phyloP scores from a whole-genome alignment of 2,797 vertebrate species.

The Falco cherrug region DNA sequence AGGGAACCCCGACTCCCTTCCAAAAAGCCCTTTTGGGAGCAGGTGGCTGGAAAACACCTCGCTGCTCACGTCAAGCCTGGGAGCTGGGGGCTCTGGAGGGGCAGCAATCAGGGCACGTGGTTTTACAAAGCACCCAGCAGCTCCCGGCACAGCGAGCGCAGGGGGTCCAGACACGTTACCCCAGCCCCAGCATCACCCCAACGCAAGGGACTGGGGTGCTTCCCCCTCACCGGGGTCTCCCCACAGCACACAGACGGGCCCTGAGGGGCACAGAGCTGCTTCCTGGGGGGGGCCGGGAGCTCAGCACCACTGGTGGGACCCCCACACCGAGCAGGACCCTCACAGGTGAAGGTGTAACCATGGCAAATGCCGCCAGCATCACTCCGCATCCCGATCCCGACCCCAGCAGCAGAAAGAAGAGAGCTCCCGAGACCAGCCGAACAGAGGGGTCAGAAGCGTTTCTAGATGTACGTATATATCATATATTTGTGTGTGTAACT shows the following conservation, averaged over 20 bases:
- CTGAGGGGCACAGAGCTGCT: neutral
- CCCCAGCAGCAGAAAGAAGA: neutral
- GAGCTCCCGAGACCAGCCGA: neutral
- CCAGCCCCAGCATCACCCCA: neutral
- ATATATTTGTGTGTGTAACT: slow-evolving; percentile 73
- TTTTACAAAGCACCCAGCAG: no score
- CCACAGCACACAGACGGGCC: rapidly evolving
- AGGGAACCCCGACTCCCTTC: rapidly evolving
- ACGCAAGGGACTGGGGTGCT: no score
- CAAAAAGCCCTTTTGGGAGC: neutral
- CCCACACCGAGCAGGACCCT: neutral
- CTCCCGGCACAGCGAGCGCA: no score
- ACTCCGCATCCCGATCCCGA: neutral
- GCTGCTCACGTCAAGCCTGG: neutral
- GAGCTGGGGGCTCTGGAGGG: no score
- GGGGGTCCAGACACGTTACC: neutral
- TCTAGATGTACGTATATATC: slow-evolving; percentile 43
- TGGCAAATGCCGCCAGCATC: rapidly evolving
- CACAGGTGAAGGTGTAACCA: rapidly evolving
- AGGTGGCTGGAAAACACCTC: neutral
- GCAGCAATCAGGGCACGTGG: no score
- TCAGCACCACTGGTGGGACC: rapidly evolving
- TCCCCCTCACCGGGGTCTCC: rapidly evolving
- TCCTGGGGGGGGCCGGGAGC: rapidly evolving
- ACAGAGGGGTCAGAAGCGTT: slow-evolving; percentile 60